These are phyloP conservation scores for Epinotia demarniana DNA, from an alignment of 2,888 invertebrate genomes.

Conservation along the genomic window DNA sequence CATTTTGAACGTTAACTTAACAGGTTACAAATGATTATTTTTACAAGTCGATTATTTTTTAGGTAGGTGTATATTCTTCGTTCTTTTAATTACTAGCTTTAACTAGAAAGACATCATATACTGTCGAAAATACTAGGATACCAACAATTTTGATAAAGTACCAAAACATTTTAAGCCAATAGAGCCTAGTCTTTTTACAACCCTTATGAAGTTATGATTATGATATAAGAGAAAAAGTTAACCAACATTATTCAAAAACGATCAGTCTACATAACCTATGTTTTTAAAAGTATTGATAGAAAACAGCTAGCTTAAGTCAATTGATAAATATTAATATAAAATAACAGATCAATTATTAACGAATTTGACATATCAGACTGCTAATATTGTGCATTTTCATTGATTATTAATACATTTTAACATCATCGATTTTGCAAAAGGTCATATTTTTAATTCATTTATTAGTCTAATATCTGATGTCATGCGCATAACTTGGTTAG, in stretches of 20 bases:
- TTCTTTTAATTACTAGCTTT: neutral
- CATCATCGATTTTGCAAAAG: neutral
- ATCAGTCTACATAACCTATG: neutral
- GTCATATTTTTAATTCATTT: neutral
- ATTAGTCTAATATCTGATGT: constrained; percentile 4
- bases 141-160: neutral
- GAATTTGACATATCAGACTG: neutral
- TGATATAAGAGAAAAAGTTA: neutral
- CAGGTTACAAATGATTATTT: neutral
- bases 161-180: constrained; percentile 29
- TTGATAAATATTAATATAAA: neutral
- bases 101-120: neutral
- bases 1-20: neutral
- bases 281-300: neutral
- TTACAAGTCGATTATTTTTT: neutral
- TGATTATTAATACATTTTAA: neutral
- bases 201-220: no score
- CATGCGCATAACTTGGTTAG: neutral
- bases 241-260: neutral
- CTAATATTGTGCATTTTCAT: neutral
- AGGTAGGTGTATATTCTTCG: neutral
- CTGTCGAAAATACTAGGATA: neutral
- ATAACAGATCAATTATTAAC: no score
- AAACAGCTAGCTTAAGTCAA: neutral
- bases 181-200: constrained; percentile 22